Evolutionary conservation across 2,797 vertebrate genomes (phyloP), one percentile per base, ranked within the genome.

Genomic region (Protonibea diacanthus): DNA sequence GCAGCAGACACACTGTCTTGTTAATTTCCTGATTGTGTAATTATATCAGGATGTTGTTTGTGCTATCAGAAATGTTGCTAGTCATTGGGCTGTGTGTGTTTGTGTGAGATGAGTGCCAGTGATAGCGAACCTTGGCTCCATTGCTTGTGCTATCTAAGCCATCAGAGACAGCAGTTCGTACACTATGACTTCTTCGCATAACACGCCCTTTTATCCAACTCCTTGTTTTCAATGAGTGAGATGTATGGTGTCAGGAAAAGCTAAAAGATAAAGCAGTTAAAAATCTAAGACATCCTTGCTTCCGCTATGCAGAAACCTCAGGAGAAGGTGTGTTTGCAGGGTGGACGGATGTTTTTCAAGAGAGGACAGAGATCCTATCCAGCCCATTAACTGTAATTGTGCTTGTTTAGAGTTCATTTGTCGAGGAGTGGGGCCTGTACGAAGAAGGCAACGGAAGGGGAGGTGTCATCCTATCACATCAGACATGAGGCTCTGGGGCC

Each of bases 31-130:
- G 91, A 91, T 88, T 92, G 85, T 86, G 83, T 94, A 91, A 94
- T 94, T 94, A 88, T 90, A 89, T 93, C 86, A 90, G 87, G 83
- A 92, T 91, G 90, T 91, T 92, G 88, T 93, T 94, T 88, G 90
- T 87, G 78, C 82, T 86, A 87, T 90, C 91, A 66, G 83, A 90
- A 86, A 90, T 89, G 45, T 84, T 83, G 80, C 84, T 72, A 29
- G 87, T 91, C 88, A 89, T 92, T 91, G 83, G 84, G 85, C 88
- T 92, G 82, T 88, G 78, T 87, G 85, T 93, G 92, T 93, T 90
- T 93, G 81, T 90, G 81, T 74, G 86, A 91, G 93, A 95, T 94
- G 80, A 92, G 83, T 76, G 79, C 53, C 65, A 40, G 45, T 59
- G 92, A 95, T 94, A 91, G 68, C 55, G 20, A 67, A 59, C 21